A percentile compares a stretch with the other conserved stretches of the same genome.
Evolutionary conservation across 2,888 invertebrate genomes (phyloP).

Genomic region (Conus canariensis): DNA sequence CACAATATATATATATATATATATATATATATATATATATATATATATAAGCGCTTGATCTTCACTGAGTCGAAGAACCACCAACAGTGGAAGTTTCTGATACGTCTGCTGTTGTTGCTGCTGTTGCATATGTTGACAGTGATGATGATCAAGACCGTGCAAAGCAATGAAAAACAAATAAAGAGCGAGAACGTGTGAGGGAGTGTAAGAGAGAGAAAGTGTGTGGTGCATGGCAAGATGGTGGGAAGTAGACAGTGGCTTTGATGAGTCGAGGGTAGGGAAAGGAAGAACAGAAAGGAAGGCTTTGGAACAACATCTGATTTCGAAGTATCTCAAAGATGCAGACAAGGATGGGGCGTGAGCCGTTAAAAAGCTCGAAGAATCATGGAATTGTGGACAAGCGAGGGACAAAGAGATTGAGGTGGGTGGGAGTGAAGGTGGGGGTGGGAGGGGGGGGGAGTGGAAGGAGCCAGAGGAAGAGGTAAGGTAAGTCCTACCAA

Average conservation of each 20-base stretch:
- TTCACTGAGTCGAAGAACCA: too few species aligned
- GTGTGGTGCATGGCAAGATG: background rate
- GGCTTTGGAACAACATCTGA: too few species aligned
- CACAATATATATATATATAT: background rate
- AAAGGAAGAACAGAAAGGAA: background rate
- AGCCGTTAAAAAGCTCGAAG: too few species aligned
- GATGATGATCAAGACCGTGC: conserved; percentile 28
- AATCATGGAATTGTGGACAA: too few species aligned
- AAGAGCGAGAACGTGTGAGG: background rate
- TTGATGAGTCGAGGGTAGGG: background rate
- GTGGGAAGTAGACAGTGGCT: conserved; percentile 19
- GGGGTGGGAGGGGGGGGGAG: background rate
- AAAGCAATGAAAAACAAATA: background rate
- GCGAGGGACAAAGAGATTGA: background rate
- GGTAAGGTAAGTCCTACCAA: too few species aligned
- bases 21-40: background rate
- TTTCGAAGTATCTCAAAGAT: background rate
- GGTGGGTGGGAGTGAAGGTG: background rate
- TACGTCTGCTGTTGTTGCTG: background rate
- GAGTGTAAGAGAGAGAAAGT: conserved; percentile 24
- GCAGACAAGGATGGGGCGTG: background rate
- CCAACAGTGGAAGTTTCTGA: too few species aligned
- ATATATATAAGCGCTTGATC: too few species aligned
- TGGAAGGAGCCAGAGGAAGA: too few species aligned
- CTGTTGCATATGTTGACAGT: background rate